Conservation (phyloP, 2,797 vertebrate species). For the Gorsachius magnificus region DNA sequence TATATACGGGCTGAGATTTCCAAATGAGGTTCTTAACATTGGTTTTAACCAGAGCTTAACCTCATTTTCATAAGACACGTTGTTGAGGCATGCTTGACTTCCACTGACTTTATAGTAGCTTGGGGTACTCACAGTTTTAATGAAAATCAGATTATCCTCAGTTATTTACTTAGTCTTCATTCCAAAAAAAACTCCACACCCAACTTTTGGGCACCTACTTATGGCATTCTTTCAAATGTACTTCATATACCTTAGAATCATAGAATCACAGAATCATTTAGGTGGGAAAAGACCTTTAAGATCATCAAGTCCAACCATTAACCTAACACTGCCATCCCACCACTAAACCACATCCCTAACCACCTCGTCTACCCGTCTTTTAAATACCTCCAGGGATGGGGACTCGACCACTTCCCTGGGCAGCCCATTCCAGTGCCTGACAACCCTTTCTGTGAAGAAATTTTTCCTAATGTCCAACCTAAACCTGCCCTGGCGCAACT, state of each 20-base stretch:
- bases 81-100: slow-evolving; percentile 30
- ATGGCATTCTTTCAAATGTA: neutral
- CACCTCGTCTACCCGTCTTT: too few relatives aligned
- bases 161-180: slow-evolving; percentile 1
- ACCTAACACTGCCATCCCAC: too few relatives aligned
- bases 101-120: neutral
- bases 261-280: too few relatives aligned
- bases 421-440: too few relatives aligned
- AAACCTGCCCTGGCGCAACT: too few relatives aligned
- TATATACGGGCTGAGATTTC: neutral
- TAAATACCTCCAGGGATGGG: too few relatives aligned
- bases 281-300: too few relatives aligned
- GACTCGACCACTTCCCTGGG: too few relatives aligned
- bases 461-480: too few relatives aligned
- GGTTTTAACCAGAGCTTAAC: slow-evolving; percentile 2
- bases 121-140: neutral
- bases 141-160: slow-evolving; percentile 35
- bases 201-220: neutral
- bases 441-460: too few relatives aligned
- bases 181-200: slow-evolving; percentile 15
- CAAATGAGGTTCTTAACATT: neutral
- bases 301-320: too few relatives aligned
- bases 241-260: neutral
- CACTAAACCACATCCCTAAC: too few relatives aligned
- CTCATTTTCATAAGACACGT: slow-evolving; percentile 4